phyloP scores from a whole-genome alignment of 92 coral and sea anemone genomes.

The Siderastrea radians region DNA sequence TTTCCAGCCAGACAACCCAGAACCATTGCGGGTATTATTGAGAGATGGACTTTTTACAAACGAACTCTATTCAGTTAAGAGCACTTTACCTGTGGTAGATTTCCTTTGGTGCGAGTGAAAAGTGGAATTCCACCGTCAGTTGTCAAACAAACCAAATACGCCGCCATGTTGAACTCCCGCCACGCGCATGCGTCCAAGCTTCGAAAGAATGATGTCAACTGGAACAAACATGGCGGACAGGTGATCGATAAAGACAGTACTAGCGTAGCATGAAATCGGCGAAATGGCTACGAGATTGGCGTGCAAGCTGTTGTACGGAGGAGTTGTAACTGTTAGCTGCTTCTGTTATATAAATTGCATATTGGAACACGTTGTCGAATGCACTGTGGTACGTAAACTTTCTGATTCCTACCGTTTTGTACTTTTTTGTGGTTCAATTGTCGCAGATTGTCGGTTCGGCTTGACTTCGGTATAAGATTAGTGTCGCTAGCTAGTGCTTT shows the following conservation, averaged over 20 bases:
- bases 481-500: no score
- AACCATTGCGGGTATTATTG: no score
- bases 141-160: constrained; percentile 96
- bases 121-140: constrained; percentile 98
- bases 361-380: constrained; percentile 83
- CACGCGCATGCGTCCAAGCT: constrained; percentile 99
- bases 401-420: neutral
- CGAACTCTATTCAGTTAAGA: neutral
- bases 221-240: constrained; percentile 37
- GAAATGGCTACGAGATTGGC: constrained; percentile 25
- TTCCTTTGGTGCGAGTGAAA: constrained; percentile 95
- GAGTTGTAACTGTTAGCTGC: constrained; percentile 67
- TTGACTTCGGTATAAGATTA: no score
- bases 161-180: constrained; percentile 98
- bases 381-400: constrained; percentile 78
- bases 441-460: no score
- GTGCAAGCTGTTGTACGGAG: constrained; percentile 63
- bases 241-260: neutral
- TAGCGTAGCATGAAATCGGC: neutral
- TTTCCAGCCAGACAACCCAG: no score
- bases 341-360: constrained; percentile 78
- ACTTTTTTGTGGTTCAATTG: neutral
- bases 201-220: constrained; percentile 91
- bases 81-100: constrained; percentile 90
- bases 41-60: no score